These are phyloP conservation scores for Scartelaos histophorus DNA, from an alignment of 2,113 vertebrate species.

Conservation along the genomic window DNA sequence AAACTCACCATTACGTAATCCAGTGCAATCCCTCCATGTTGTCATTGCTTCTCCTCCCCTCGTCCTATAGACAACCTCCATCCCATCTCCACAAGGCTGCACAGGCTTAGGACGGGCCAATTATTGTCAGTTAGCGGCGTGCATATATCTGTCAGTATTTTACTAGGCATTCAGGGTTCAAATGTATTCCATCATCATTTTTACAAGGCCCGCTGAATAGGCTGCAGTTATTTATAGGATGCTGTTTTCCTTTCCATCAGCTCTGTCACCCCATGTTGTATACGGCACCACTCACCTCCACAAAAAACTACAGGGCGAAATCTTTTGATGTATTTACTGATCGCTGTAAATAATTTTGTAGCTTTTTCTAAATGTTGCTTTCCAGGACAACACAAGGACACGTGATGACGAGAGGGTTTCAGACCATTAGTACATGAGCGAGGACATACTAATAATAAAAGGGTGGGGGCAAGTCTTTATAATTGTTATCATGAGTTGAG, in stretches of 20 bases:
- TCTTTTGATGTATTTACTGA: constrained; percentile 34
- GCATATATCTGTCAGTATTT: constrained; percentile 57
- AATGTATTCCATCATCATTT: constrained; percentile 63
- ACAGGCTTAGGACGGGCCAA: constrained; percentile 40
- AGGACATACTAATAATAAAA: neutral
- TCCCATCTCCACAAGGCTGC: constrained; percentile 15
- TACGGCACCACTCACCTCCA: constrained; percentile 35
- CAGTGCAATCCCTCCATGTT: constrained; percentile 2
- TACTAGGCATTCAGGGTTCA: constrained; percentile 64
- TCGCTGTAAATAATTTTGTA: constrained; percentile 7
- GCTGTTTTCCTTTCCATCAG: constrained; percentile 61
- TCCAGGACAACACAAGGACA: neutral
- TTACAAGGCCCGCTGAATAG: constrained; percentile 60
- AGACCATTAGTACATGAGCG: neutral
- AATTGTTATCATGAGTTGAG: too few species aligned
- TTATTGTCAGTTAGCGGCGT: constrained; percentile 58
- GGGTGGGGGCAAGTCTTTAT: neutral
- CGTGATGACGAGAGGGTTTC: neutral
- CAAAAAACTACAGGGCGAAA: constrained; percentile 26
- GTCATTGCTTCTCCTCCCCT: constrained; percentile 15
- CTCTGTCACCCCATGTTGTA: constrained; percentile 47
- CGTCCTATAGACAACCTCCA: constrained; percentile 33
- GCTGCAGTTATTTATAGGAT: constrained; percentile 70
- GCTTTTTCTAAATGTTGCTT: neutral
- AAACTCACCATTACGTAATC: neutral